Evolutionary conservation across 2,797 vertebrate species (phyloP), one percentile per base, ranked within the genome.

Genomic region (Simalia tracyae): DNA sequence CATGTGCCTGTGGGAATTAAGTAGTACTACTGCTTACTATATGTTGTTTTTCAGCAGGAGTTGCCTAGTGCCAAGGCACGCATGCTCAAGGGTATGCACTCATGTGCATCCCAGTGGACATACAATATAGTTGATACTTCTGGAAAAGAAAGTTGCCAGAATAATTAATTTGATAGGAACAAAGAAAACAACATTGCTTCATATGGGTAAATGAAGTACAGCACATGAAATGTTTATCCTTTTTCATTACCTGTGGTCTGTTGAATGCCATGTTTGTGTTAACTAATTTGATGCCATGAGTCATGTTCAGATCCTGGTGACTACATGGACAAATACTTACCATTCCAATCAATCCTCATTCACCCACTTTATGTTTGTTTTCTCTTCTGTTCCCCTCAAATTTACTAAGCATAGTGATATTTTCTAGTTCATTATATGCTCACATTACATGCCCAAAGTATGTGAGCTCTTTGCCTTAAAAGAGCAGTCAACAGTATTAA

Each of bases 1-100:
- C 28, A 87, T 88, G 36, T 3, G 31, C 92, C 91, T 92, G 22
- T 91, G 0, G 0, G 57, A 50, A 42, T 94, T 94, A 92, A 76
- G 6, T 57, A 1, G 0, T 85, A n/a, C 84, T 66, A 42, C 17
- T 91, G n/a, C 89, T 94, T 93, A 89, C 36, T 86, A 10, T 15
- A 89, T 26, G 59, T 89, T 91, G 84, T 89, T 24, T 89, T 61
- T 86, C n/a, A 76, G 56, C 42, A 76, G 31, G 14, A 86, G 64
- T 60, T 89, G 26, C 28, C 28, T 76, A 72, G 4, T 89, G 56
- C 56, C 88, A 72, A 61, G 50, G 56, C 46, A 54, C 64, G 68
- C 72, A 14, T 60, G 63, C 81, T 86, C 54, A 92, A 72, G 64
- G 56, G 84, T 85, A n/a, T 28, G 54, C 7, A 19, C 56, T 89